Percentiles rank a stretch among this genome's conserved stretches.
Evolutionary conservation across 2,797 vertebrate species (phyloP).

Genomic region (Dryobates pubescens): DNA sequence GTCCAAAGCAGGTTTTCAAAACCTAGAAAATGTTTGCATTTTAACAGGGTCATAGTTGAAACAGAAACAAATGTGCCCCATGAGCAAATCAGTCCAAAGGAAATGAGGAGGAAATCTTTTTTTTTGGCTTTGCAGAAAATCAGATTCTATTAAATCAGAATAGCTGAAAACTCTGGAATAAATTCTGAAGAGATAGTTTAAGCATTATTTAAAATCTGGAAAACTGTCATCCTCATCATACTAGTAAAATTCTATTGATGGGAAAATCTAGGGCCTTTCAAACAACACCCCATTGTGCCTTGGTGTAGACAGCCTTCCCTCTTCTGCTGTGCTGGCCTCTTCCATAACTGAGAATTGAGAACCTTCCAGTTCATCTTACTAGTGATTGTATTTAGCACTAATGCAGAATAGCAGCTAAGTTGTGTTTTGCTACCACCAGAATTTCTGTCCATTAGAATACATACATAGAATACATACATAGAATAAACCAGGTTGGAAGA

Average conservation of each 20-base stretch:
- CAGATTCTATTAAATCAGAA: slow-evolving; percentile 7
- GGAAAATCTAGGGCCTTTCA: neutral
- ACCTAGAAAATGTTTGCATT: slow-evolving; percentile 14
- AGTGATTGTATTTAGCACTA: neutral
- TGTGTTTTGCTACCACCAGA: neutral
- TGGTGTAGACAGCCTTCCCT: neutral
- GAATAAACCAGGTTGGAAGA: too few species aligned
- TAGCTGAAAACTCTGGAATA: slow-evolving; percentile 18
- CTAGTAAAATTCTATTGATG: neutral
- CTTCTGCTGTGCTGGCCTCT: neutral
- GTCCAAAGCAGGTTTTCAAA: slow-evolving; percentile 32
- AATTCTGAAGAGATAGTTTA: neutral
- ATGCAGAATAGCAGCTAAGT: neutral
- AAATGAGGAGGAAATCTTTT: neutral
- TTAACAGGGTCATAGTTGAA: slow-evolving; percentile 10
- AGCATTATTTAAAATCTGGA: slow-evolving; percentile 6
- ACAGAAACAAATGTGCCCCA: slow-evolving; percentile 13
- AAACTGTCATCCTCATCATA: neutral
- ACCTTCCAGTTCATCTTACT: neutral
- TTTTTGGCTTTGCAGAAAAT: slow-evolving; percentile 16
- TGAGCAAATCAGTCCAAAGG: slow-evolving; percentile 4
- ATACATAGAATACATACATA: too few species aligned
- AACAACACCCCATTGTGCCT: neutral
- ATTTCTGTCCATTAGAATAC: neutral
- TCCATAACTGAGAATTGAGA: neutral